Evolutionary conservation across 2,888 invertebrate species (phyloP), one percentile per base, ranked within the genome.

Genomic region (Drosophila algonquin): DNA sequence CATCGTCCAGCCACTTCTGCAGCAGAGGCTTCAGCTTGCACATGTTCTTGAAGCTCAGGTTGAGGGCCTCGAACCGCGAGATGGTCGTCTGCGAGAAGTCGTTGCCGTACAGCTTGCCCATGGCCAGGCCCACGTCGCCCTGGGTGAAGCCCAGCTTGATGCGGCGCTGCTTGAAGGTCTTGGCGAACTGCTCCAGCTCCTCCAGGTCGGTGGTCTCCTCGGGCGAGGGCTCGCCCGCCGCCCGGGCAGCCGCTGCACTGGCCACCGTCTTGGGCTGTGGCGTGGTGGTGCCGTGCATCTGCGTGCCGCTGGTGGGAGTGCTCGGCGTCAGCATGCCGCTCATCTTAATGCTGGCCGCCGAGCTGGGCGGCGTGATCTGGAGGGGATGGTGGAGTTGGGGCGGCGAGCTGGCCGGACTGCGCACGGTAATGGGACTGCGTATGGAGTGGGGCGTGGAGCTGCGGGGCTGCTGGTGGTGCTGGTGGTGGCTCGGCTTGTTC

Each of bases 61-160:
- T 99, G 77, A 99, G 94, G 24, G 99, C 99, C 93, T 99, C 99
- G 93, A 99, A 99, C 92, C 99, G 95, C 73, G 97, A 98, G 91
- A 99, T 99, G 76, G 99, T 99, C 70, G 99, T 99, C 93, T 99
- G 99, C 62, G 98, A 99, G 93, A 99, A 99, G 93, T 99, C 99
- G 93, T 98, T 99, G 75, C 98, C 98, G 92, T 99, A 99, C 55
- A 99, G 94, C 92, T 98, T 99, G 76, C 99, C 99, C 98, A 99
- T 98, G 60, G 99, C 99, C 65, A 99, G 94, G 0, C 99, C 99
- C 14, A 99, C 99, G 93, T 99, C 99, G 59, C 99, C 99, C 93
- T 99, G 99, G 6, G 99, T 99, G 93, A 99, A 99, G 58, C 99
- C 99, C 89, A 99, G 94, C 93, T 99, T 99, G 90, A 99, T 99